Conservation (phyloP, 2,113 vertebrate species). For the Eira barbara region DNA sequence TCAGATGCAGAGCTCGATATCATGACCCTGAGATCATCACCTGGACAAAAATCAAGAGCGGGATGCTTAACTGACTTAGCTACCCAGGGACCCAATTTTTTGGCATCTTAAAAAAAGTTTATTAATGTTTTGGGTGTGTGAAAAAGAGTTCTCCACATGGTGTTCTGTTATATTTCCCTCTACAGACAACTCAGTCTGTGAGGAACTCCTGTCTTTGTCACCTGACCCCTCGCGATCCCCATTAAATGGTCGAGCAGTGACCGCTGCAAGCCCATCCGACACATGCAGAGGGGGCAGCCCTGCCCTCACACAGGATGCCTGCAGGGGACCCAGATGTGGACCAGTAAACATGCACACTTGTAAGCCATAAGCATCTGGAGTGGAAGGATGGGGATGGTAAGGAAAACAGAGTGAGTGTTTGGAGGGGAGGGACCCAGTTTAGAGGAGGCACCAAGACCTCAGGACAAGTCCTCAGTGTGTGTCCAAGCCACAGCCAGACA, state of each 20-base stretch:
- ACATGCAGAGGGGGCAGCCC: background rate
- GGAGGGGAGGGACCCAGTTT: background rate
- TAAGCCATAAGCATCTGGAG: too few species aligned
- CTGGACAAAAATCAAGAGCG: background rate
- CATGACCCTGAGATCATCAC: background rate
- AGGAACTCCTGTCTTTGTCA: background rate
- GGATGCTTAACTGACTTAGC: background rate
- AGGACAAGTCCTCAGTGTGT: rapidly evolving
- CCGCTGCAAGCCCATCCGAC: too few species aligned
- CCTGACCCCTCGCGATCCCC: too few species aligned
- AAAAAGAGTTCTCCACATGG: background rate
- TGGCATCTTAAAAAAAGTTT: background rate
- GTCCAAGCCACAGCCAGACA: rapidly evolving
- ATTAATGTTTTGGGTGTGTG: background rate
- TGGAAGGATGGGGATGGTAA: background rate
- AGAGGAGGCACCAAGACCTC: too few species aligned
- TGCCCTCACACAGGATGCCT: background rate
- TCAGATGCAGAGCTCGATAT: background rate
- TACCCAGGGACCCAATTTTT: background rate
- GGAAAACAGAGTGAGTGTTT: background rate
- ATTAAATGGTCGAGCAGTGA: background rate
- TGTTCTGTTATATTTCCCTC: rapidly evolving
- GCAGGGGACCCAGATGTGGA: background rate
- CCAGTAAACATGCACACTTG: rapidly evolving
- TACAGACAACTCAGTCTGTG: background rate